Percentiles rank a stretch among this genome's conserved stretches.
phyloP scores from a whole-genome alignment of 2,113 vertebrate species.

The Plotosus lineatus region DNA sequence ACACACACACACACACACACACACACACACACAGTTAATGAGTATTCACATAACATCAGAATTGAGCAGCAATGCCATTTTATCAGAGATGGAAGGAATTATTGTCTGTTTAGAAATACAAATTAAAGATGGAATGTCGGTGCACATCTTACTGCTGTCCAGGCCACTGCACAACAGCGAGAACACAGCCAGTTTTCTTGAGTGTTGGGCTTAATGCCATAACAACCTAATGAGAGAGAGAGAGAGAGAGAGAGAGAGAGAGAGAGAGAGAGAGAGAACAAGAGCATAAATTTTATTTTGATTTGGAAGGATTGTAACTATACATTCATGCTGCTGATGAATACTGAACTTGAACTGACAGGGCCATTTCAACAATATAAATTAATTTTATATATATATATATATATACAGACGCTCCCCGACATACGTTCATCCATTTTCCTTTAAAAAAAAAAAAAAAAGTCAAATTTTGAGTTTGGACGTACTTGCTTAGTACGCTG shows the following conservation, averaged over 20 bases:
- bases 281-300: neutral
- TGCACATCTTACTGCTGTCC: slow-evolving; percentile 80
- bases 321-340: neutral
- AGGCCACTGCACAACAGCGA: slow-evolving; percentile 80
- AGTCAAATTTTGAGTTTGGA: too few relatives aligned
- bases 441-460: too few relatives aligned
- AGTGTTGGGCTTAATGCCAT: slow-evolving; percentile 83
- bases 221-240: slow-evolving; percentile 80
- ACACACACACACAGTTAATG: neutral
- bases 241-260: slow-evolving; percentile 10
- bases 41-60: neutral
- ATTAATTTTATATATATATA: too few relatives aligned
- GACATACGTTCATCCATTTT: too few relatives aligned
- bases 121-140: neutral
- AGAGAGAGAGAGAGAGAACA: slow-evolving; percentile 15
- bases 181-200: slow-evolving; percentile 85
- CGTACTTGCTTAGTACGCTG: too few relatives aligned
- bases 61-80: neutral
- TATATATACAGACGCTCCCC: too few relatives aligned
- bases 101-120: neutral
- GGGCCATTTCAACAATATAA: too few relatives aligned
- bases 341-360: neutral
- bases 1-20: slow-evolving; percentile 30
- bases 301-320: neutral
- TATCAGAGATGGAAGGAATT: neutral